Evolutionary conservation across 2,888 invertebrate genomes (phyloP).

Genomic region (Cheilosia vernalis): DNA sequence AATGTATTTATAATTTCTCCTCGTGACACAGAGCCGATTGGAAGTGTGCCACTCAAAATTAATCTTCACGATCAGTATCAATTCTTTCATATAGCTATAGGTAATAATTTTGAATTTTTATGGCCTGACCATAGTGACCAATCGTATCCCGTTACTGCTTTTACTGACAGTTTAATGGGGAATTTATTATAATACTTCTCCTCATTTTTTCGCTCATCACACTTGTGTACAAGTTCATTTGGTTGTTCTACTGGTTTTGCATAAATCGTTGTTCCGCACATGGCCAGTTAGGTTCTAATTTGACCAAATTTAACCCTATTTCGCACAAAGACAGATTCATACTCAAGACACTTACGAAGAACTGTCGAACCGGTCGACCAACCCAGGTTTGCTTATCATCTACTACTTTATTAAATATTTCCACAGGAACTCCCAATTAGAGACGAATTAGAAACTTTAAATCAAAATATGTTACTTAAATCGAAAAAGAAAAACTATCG

Average conservation of each 20-base stretch:
- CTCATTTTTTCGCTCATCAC: constrained; percentile 74
- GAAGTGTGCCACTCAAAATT: constrained; percentile 86
- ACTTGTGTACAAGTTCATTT: too few relatives aligned
- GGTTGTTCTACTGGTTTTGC: too few relatives aligned
- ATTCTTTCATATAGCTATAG: constrained; percentile 83
- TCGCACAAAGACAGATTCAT: too few relatives aligned
- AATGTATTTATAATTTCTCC: neutral
- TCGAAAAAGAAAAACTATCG: neutral
- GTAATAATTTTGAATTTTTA: constrained; percentile 86
- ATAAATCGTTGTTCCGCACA: too few relatives aligned
- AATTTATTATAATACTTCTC: constrained; percentile 32
- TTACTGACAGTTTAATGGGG: constrained; percentile 76
- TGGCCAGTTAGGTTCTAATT: too few relatives aligned
- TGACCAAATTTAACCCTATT: too few relatives aligned
- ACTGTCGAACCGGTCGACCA: too few relatives aligned
- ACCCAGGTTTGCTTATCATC: too few relatives aligned
- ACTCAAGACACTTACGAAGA: too few relatives aligned
- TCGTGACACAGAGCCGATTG: constrained; percentile 82
- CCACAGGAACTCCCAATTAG: neutral
- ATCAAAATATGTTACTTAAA: neutral
- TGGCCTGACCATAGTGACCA: constrained; percentile 93
- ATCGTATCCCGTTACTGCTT: constrained; percentile 89
- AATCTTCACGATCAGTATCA: constrained; percentile 84
- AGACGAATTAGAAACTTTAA: neutral
- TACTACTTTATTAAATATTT: neutral